Conservation (phyloP, 2,888 invertebrate genomes). For the Scaptomyza tumidula region DNA sequence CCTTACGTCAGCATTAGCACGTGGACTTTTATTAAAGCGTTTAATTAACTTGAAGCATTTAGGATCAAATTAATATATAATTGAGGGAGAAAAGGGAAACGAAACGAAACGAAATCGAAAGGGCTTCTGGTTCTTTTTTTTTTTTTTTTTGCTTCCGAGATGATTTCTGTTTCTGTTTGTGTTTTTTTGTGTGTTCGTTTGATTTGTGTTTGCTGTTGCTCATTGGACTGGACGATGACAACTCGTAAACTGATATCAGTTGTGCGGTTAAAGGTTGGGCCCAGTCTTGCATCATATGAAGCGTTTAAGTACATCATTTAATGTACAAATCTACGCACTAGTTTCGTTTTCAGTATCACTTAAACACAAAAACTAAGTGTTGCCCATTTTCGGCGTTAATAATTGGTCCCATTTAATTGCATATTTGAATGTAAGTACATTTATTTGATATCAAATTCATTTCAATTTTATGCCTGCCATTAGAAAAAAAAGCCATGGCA, state of each 20-base stretch:
- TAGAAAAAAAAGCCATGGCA: constrained; percentile 67
- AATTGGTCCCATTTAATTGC: constrained; percentile 49
- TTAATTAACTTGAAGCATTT: constrained; percentile 73
- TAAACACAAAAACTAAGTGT: not conserved
- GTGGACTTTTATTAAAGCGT: constrained; percentile 79
- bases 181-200: constrained; percentile 16
- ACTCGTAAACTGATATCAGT: constrained; percentile 57
- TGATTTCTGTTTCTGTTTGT: constrained; percentile 10
- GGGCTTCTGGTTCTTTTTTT: constrained; percentile 11
- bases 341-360: constrained; percentile 46
- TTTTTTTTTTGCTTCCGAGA: constrained; percentile 4
- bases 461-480: constrained; percentile 67
- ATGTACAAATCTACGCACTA: constrained; percentile 10
- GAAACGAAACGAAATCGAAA: constrained; percentile 1
- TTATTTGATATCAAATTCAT: constrained; percentile 70
- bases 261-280: constrained; percentile 57
- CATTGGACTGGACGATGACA: constrained; percentile 45
- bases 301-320: not conserved
- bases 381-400: constrained; percentile 23
- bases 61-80: constrained; percentile 71
- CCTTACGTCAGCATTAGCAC: constrained; percentile 83
- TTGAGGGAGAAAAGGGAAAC: constrained; percentile 14
- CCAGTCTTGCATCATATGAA: constrained; percentile 45
- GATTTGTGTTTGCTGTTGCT: constrained; percentile 5
- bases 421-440: constrained; percentile 50